Base-by-base conservation (phyloP, 2,888 invertebrate species). In the Oasisia sp. region DNA sequence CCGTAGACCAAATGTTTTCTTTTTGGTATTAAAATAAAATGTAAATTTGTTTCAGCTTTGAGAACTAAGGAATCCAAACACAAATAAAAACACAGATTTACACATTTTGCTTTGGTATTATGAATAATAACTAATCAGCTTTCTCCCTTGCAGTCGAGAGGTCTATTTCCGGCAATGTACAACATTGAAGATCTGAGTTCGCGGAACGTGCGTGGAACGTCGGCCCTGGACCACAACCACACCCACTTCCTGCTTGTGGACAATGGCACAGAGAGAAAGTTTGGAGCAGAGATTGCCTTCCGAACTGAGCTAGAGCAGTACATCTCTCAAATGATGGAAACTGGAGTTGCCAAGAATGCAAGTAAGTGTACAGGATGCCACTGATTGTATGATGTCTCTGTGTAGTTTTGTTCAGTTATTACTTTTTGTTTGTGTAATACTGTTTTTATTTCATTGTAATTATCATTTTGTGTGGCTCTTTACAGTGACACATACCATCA, bases 231-330 rank as follows among this genome's bases (percentile, higher is more conserved):
- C 93, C 95, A 95, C 91, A 96, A 96, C 94, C 96, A 96, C 94
- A 96, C 96, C 0, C 96, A 96, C 94, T 96, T 96, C 93, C 93
- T 96, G 32, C 94, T 96, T 19, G 95, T 96, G 12, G 96, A 96
- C 93, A 94, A 96, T 94, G 96, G 91, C 7, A 95, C 95, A 5
- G 95, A 95, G 38, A 93, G 93, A 7, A 94, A 94, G 91, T 96
- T 94, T 94, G 96, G 96, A 0, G 94, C 92, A 56, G 96, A 96
- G 94, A 96, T 95, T 90, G 94, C 94, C 89, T 95, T 95, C 93
- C 93, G 96, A 44, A 94, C 96, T 8, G 94, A 93, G 32, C 94
- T 96, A 38, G 96, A 96, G 92, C 92, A 93, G 91, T 95, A 94
- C 93, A 94, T 96, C 38, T 95, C 95, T 5, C 93, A 94, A 91